Evolutionary conservation across 2,797 vertebrate species (phyloP), one percentile per base, ranked within the genome.

Genomic region (Nannoperca australis): DNA sequence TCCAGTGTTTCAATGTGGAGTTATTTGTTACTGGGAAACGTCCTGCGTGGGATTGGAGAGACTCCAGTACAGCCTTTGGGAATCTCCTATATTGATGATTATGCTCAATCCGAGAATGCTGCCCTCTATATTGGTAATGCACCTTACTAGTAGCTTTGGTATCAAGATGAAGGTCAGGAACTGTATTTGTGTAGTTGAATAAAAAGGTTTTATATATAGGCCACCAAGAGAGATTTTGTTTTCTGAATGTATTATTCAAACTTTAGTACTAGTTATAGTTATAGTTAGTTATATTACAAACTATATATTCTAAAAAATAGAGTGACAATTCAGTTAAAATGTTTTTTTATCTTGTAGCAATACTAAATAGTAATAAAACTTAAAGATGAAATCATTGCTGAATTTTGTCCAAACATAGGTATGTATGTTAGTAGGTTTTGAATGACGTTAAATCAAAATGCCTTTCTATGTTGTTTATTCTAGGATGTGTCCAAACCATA

Each of bases 401-500:
- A 61, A 40, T n/a, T 54, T 1, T 60, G 10, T 49, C 44, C 14
- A 58, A 27, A 17, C 8, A 51, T 15, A 20, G 3, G 5, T 55
- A 24, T 22, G 50, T 24, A 45, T 53, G 15, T 18, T 55, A 42
- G 4, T 32, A 15, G 42, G 1, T 76, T 13, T 22, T 60, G 6
- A 13, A 27, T 71, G 15, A 49, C 1, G 20, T 12, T 47, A 45
- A 72, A 74, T 22, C 0, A 30, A 45, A 34, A 3, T 27, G 3
- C 10, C 5, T 55, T 14, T 73, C 27, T 84, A 5, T 82, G 24
- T 79, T 70, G 1, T 86, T 11, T 86, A 1, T 91, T 86, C 53
- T 93, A 99, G 97, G 97, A n/a, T 98, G 96, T 50, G 95, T 99
- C 59, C 97, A 98, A 89, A 98, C 97, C 0, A 92, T 96, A n/a